phyloP scores from a whole-genome alignment of 2,797 vertebrate genomes.

The Malurus splendens region DNA sequence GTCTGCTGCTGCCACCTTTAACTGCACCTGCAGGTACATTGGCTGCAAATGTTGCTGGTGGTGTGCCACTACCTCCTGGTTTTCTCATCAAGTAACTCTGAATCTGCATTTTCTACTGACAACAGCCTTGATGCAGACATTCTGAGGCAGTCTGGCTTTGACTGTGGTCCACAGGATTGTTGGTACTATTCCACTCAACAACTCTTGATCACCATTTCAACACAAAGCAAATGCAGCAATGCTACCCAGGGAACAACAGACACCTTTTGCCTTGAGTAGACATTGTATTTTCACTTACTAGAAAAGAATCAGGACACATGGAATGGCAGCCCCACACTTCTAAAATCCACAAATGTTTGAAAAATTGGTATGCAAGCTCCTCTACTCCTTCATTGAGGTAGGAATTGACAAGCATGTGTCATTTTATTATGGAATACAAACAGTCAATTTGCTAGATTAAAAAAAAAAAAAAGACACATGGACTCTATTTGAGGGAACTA shows the following conservation, averaged over 20 bases:
- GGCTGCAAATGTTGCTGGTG: background rate
- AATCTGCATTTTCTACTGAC: background rate
- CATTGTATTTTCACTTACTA: background rate
- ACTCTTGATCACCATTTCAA: background rate
- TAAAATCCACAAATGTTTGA: background rate
- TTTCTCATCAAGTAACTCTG: background rate
- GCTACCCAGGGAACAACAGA: background rate
- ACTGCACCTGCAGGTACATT: background rate
- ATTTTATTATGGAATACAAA: background rate
- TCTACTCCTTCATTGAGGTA: background rate
- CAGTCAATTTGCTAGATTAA: background rate
- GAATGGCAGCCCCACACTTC: background rate
- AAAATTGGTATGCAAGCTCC: background rate
- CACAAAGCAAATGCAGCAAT: background rate
- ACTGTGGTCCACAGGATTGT: background rate
- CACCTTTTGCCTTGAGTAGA: background rate
- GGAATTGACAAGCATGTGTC: background rate
- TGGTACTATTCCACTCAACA: background rate
- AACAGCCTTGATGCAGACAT: background rate
- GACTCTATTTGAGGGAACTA: conserved; percentile 22
- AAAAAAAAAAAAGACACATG: background rate
- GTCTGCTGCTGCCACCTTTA: background rate
- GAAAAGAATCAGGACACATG: background rate
- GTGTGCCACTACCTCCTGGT: background rate
- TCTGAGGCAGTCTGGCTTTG: background rate